Evolutionary conservation across 2,797 vertebrate genomes (phyloP), one percentile per base, ranked within the genome.

Genomic region (Lutjanus argentimaculatus): DNA sequence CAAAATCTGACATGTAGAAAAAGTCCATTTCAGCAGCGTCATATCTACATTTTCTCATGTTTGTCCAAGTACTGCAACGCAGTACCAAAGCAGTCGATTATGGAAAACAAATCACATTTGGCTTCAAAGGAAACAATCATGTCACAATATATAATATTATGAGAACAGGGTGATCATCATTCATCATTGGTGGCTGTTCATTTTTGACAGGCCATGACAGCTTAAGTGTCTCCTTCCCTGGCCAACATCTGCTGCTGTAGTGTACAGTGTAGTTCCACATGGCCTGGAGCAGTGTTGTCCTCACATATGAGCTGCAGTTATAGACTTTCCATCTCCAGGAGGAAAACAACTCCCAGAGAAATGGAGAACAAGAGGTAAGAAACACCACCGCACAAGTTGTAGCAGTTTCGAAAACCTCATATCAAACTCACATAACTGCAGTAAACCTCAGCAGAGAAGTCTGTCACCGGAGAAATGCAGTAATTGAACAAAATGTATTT

Each of bases 201-300:
- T 69, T 66, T 83, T 22, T 83, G 77, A 90, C 77, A 80, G 43
- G 45, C 76, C 13, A 30, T 77, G 76, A 82, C 86, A 82, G 85
- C 61, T 76, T 77, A 66, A 83, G 72, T 67, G 72, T 85, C 67
- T 80, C 62, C 69, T 21, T 77, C 21, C 30, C 17, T 45, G 72
- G 70, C 55, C 72, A 79, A 70, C 79, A 89, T 80, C 75, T 88
- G 81, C 77, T 80, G 55, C 77, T 66, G 25, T 66, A 70, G 30
- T 52, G 0, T 22, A n/a, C 49, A 64, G 58, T 70, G 7, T 8
- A 62, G 42, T 22, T 52, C 63, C 68, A 67, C 46, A 80, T 58
- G 79, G 85, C 90, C 84, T 42, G 45, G 25, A 86, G 88, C 88
- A 17, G 19, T 19, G 43, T 21, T n/a, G 57, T 74, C 75, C 71